These are phyloP conservation scores for Mesembrinibis cayennensis DNA, from an alignment of 2,113 vertebrate species.

Conservation along the genomic window DNA sequence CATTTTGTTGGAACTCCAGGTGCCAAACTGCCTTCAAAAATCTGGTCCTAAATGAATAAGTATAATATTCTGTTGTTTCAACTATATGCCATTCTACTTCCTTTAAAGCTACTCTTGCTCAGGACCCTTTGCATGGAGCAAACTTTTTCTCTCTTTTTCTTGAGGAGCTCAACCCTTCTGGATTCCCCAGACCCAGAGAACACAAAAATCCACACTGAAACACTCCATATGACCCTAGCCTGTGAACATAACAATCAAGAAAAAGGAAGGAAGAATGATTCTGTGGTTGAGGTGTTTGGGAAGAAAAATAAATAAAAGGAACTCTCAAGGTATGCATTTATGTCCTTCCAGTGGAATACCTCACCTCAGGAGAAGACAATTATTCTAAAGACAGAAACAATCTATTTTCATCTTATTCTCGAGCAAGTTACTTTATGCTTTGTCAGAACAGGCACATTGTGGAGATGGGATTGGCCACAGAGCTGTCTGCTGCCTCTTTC, in stretches of 20 bases:
- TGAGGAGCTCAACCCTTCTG: background rate
- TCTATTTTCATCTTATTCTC: background rate
- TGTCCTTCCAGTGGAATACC: background rate
- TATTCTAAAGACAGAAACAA: background rate
- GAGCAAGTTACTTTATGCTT: background rate
- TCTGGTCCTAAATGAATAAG: background rate
- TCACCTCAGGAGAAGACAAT: background rate
- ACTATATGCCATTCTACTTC: background rate
- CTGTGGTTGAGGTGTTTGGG: background rate
- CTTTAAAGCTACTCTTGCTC: background rate
- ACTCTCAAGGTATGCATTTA: background rate
- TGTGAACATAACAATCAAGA: background rate
- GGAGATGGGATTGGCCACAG: background rate
- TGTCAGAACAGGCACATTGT: background rate
- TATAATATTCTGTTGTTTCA: background rate
- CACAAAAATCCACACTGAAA: background rate
- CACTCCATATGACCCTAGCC: background rate
- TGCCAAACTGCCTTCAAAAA: background rate
- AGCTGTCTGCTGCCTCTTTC: background rate
- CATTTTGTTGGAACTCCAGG: background rate
- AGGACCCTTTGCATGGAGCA: background rate
- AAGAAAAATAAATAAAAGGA: background rate
- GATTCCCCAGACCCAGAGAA: background rate
- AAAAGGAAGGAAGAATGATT: background rate
- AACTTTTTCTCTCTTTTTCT: background rate